Conservation (phyloP, 2,888 invertebrate species). For the Cephus pulcher region DNA sequence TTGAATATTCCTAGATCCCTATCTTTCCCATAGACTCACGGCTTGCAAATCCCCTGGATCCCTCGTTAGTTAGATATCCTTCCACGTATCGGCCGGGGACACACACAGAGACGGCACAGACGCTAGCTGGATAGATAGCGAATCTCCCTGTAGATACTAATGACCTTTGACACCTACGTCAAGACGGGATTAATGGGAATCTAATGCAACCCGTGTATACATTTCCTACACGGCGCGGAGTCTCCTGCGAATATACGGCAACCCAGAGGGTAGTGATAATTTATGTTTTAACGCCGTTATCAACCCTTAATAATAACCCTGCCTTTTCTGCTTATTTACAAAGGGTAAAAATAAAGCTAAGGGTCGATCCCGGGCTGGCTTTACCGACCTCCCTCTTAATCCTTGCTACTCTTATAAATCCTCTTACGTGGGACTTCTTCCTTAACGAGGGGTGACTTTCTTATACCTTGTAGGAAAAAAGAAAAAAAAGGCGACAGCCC, state of each 20-base stretch:
- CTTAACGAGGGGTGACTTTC: background rate
- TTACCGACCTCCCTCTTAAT: background rate
- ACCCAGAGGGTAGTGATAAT: background rate
- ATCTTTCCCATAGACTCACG: conserved; percentile 5
- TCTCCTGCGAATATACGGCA: background rate
- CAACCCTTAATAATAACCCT: background rate
- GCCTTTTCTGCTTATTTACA: background rate
- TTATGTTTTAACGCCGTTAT: background rate
- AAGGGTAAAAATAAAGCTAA: background rate
- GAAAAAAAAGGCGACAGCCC: background rate
- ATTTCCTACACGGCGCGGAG: background rate
- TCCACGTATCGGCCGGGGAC: background rate
- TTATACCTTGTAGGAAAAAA: background rate
- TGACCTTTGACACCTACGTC: background rate
- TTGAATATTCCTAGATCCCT: conserved; percentile 34
- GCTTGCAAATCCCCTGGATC: conserved; percentile 4
- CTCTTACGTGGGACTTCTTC: background rate
- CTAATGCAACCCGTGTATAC: background rate
- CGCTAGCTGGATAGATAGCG: background rate
- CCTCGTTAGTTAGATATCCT: background rate
- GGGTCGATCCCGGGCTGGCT: background rate
- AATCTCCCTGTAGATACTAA: background rate
- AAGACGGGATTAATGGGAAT: background rate
- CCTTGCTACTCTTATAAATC: background rate
- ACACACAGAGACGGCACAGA: background rate